phyloP scores from a whole-genome alignment of 2,113 vertebrate genomes.

The Tamias sibiricus region DNA sequence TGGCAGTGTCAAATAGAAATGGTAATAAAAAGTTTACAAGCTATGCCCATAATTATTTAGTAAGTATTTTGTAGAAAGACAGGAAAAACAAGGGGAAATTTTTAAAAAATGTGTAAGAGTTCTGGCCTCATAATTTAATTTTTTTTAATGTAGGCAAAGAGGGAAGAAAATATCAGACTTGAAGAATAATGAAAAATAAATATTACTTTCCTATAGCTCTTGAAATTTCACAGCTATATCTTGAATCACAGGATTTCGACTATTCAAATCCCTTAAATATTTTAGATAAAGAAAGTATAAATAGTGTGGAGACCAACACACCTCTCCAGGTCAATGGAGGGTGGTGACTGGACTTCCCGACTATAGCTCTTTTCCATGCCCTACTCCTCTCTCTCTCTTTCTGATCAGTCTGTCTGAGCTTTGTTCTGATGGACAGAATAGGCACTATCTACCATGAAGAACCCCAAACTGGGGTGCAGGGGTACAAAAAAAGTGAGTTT shows the following conservation, averaged over 20 bases:
- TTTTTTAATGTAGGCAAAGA: background rate
- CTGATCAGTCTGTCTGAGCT: background rate
- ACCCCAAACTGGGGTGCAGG: background rate
- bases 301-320: background rate
- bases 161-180: background rate
- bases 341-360: background rate
- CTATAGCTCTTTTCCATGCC: background rate
- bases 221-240: background rate
- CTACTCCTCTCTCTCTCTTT: background rate
- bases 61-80: background rate
- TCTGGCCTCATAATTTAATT: background rate
- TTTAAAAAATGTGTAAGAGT: background rate
- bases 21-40: background rate
- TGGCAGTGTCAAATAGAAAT: background rate
- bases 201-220: background rate
- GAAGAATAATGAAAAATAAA: background rate
- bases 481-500: background rate
- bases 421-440: background rate
- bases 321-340: background rate
- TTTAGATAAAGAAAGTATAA: background rate
- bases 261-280: background rate
- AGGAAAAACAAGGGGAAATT: background rate
- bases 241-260: background rate
- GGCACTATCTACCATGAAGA: background rate
- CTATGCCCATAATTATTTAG: background rate